Percentiles rank a stretch among this genome's conserved stretches.
Conservation (phyloP, 2,113 vertebrate genomes). For the Forbesichthys papilliferus region DNA sequence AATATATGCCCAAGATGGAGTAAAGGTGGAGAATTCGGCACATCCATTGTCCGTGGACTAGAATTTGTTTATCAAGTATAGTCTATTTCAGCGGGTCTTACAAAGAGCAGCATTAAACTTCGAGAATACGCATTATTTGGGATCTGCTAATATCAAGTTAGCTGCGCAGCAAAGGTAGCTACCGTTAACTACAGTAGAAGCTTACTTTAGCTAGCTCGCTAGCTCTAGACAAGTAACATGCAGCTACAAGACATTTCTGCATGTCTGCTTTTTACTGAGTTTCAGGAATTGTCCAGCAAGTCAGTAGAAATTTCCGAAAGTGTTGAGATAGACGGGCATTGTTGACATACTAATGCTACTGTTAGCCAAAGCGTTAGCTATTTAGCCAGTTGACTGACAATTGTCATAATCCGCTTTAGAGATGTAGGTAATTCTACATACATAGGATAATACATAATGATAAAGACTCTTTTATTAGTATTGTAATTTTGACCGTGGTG, state of each 20-base stretch:
- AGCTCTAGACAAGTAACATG: not conserved
- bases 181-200: not conserved
- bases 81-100: not conserved
- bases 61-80: not conserved
- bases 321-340: too few species aligned
- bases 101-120: not conserved
- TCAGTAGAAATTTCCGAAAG: not conserved
- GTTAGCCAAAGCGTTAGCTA: too few species aligned
- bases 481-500: too few species aligned
- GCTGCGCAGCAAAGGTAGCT: constrained; percentile 15
- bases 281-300: not conserved
- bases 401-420: too few species aligned
- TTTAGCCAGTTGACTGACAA: too few species aligned
- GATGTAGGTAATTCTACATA: too few species aligned
- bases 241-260: not conserved
- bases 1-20: constrained; percentile 9
- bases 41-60: not conserved
- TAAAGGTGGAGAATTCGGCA: constrained; percentile 2
- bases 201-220: constrained; percentile 2
- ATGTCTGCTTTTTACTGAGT: not conserved
- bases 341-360: too few species aligned
- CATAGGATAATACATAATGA: too few species aligned
- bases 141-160: constrained; percentile 14
- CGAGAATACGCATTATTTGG: not conserved
- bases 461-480: too few species aligned